Base-by-base conservation (phyloP, 1,140 invertebrate species). In the Pseudobourletiella spinata region DNA sequence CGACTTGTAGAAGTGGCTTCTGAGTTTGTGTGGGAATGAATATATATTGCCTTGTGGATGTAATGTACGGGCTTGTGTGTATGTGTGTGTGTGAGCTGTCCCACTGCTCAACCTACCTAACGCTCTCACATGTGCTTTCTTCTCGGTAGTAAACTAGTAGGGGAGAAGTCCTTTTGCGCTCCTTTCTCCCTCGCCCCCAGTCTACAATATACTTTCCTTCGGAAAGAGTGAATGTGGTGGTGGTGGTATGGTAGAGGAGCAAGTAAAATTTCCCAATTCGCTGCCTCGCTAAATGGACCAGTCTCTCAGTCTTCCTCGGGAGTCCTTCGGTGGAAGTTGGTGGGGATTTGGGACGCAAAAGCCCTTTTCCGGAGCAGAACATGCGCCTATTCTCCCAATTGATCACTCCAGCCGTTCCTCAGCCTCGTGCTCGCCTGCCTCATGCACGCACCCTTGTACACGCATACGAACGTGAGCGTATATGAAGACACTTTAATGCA, bases 341-440 rank as follows among this genome's bases (percentile, higher is more conserved):
- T 54, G 14, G 26, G 51, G 20, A 26, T 54, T 54, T 24, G 51
- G 51, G 22, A 18, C 51, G 28, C 51, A 24, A 54, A 29, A 15
- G 14, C 14, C 56, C 32, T 39, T 39, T 57, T 44, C 56, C 35
- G 29, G 39, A 14, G 26, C 8, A 43, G 30, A 44, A 57, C 56
- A 57, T 57, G 56, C 56, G 56, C 56, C 56, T 57, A 26, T 44
- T 57, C 56, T 50, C 56, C 35, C 30, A n/a, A 57, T 57, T 57
- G 56, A 57, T 39, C 56, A 44, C 56, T 51, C 11, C 15, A 4
- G 22, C 25, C 24, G 14, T 15, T 4, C 26, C 11, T 14, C 51
- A 6, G 24, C 20, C 24, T 54, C 14, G 46, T 50, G 11, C 14
- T 15, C 24, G 46, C 20, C 24, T 11, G 8, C 20, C 46, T 50